Base-by-base conservation (phyloP, 2,888 invertebrate species). In the Dinocampus coccinellae region DNA sequence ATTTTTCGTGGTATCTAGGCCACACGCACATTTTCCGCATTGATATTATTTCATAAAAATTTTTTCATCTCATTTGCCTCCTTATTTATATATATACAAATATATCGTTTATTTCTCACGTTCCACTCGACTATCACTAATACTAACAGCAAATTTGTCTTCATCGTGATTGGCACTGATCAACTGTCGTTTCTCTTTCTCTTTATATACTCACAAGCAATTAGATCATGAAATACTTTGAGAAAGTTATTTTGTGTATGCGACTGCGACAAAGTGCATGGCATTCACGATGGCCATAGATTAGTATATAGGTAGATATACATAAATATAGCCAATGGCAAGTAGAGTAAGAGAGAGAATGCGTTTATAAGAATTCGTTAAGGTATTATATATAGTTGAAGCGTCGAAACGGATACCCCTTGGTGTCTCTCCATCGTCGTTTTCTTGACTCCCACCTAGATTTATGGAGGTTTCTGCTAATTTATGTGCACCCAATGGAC, bases 1-100 rank as follows among this genome's bases (percentile, higher is more conserved):
- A 65, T 65, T 33, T 65, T 65, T 65, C 65, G 47, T 34, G 82
- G 85, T 83, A 83, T 81, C 83, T 84, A 83, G 82, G 83, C 81
- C 57, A 57, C 29, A 20, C 83, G 83, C 84, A 86, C 86, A 85
- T 85, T 85, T 81, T 82, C 81, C 82, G 86, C 85, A 86, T 86
- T 83, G 82, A 85, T 86, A 86, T 86, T 85, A 85, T 86, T 86
- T 85, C 85, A 86, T 86, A 86, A 86, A 82, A 83, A 82, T 85
- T 85, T 86, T 86, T 80, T 52, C 47, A 65, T 20, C 24, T 33
- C 16, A 34, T 42, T 60, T 39, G 33, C 53, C 58, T 26, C 26
- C 57, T 47, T 22, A 47, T 52, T 26, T 57, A 22, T 57, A 33
- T 24, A 39, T 34, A 36, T 47, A n/a, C 10, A 26, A 9, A 63